Percentiles rank a stretch among this genome's conserved stretches.
Conservation (phyloP, 2,888 invertebrate species). For the Liopterus haemorrhoidalis region DNA sequence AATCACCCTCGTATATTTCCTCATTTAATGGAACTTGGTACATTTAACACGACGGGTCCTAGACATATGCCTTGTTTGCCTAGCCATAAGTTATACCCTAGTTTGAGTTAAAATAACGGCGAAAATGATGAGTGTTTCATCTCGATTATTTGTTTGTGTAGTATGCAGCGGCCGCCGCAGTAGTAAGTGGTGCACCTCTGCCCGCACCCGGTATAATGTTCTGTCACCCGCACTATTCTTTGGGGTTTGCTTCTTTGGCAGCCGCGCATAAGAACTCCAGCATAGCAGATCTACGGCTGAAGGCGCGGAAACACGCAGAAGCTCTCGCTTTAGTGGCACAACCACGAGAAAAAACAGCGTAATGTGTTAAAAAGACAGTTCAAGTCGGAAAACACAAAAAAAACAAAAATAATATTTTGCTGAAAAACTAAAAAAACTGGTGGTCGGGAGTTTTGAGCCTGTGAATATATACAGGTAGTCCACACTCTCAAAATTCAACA, state of each 20-base stretch:
- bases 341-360: slow-evolving; percentile 32
- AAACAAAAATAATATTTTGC: no score
- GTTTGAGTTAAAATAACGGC: no score
- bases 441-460: no score
- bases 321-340: slow-evolving; percentile 62
- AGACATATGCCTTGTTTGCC: no score
- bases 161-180: slow-evolving; percentile 61
- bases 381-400: no score
- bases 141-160: slow-evolving; percentile 37
- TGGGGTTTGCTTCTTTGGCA: slow-evolving; percentile 75
- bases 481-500: background rate
- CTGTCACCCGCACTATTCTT: slow-evolving; percentile 61
- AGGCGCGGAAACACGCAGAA: slow-evolving; percentile 89
- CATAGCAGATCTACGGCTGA: slow-evolving; percentile 88
- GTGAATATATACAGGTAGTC: background rate
- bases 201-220: slow-evolving; percentile 53
- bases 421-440: no score
- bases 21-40: no score
- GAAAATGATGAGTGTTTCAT: no score
- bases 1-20: no score
- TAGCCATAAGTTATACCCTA: no score
- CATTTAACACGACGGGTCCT: no score
- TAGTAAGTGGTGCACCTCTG: slow-evolving; percentile 45
- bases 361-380: no score
- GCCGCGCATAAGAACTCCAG: slow-evolving; percentile 83